Evolutionary conservation across 1,140 invertebrate species (phyloP).

Genomic region (Acromyrmex charruanus): DNA sequence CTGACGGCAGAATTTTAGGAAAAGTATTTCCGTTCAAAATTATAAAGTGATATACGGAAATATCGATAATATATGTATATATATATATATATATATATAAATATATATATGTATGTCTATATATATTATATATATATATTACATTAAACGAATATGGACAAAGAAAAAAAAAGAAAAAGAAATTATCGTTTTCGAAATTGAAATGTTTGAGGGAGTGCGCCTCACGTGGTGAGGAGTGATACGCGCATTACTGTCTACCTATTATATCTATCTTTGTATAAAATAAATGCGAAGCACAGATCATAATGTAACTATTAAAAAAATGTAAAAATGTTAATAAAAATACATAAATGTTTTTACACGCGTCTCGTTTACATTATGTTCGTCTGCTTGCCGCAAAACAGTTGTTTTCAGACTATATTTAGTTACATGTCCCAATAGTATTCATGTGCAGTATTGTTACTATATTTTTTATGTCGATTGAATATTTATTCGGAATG

Average conservation of each 20-base stretch:
- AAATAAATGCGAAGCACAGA: conserved; percentile 80
- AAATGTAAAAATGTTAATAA: conserved; percentile 85
- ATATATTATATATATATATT: conserved; percentile 62
- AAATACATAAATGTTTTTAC: conserved; percentile 84
- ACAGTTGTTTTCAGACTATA: background rate
- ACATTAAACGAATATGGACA: conserved; percentile 39
- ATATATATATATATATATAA: too few relatives aligned
- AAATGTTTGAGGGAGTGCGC: conserved; percentile 56
- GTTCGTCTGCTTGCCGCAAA: background rate
- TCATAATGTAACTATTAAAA: conserved; percentile 81
- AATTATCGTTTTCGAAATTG: conserved; percentile 65
- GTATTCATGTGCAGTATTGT: background rate
- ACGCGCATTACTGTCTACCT: conserved; percentile 75
- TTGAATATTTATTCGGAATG: background rate
- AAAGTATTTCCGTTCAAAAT: conserved; percentile 73
- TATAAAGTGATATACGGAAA: conserved; percentile 52
- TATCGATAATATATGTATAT: conserved; percentile 25
- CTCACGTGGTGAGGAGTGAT: conserved; percentile 12
- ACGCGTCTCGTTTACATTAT: conserved; percentile 13
- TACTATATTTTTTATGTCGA: background rate
- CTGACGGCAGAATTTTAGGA: conserved; percentile 50
- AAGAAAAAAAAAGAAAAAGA: conserved; percentile 43
- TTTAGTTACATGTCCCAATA: background rate
- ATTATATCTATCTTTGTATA: conserved; percentile 82
- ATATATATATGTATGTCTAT: conserved; percentile 7